Base-by-base conservation (phyloP, 2,113 vertebrate genomes). In the Bujurquina vittata region DNA sequence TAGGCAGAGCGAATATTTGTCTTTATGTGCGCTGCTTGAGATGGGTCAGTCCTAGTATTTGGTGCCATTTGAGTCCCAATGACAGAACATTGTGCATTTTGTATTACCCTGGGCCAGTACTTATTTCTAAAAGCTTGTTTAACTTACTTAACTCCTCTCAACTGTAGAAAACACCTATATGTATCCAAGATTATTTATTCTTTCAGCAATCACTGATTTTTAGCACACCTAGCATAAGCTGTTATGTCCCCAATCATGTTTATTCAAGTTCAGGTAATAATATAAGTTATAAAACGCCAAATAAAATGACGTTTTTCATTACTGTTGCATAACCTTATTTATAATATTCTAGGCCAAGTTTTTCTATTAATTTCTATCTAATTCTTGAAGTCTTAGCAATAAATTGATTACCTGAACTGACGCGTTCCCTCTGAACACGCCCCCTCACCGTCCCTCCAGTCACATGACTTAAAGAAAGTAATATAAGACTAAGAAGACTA, bases 241-340 rank as follows among this genome's bases (percentile, higher is more conserved):
- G 37, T 10, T 8, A 49, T 69, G 3, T 69, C 9, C 40, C 3
- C 9, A 49, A 29, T 49, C 40, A 69, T 69, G 0, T 49, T 49
- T 0, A 2, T 3, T 49, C 23, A 0, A 29, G 10, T 49, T 69
- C 40, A 29, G 40, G 1, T 49, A 69, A 8, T 22, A 1, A 0
- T 20, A 4, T 5, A 8, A 67, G 26, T 18, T 4, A 69, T 49
- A 2, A 69, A 52, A 69, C 18, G 7, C 23, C 29, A 23, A 69
- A 20, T 12, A 49, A 26, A 3, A 7, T 12, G n/a, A 62, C 6
- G 1, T 4, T 11, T 69, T 29, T 49, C 43, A 20, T 29, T 49
- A 29, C 15, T 0, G 5, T 69, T 29, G 3, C 40, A 49, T 29
- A 49, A 10, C 9, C 26, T 69, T 69, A 49, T 69, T 49, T 10